Evolutionary conservation across 23 tunicate species (phyloP), one percentile per base, ranked within the genome.

Genomic region (Corella eumyota): DNA sequence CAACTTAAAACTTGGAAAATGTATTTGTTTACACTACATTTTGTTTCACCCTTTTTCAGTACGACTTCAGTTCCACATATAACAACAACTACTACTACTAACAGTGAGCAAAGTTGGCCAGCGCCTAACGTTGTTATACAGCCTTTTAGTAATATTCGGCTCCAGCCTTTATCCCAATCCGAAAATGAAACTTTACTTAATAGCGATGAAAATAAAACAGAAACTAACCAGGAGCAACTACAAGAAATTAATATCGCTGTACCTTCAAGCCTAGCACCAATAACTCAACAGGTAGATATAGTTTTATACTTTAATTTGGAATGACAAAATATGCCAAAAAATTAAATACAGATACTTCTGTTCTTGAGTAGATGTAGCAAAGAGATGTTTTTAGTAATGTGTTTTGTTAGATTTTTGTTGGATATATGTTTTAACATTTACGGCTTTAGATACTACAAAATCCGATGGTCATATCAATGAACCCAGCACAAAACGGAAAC

Each of bases 101-200:
- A 40, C 2, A 52, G 25, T 6, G 11, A 19, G 17, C 33, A 25
- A n/a, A 70, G 21, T 23, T 70, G 76, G 54, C 70, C 91, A 13
- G 68, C 80, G 4, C 80, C 80, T 7, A 83, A 83, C 40, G 75
- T 83, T 13, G 74, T 83, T 17, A 72, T 83, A 1, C 92, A 83
- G 46, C 92, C 92, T 2, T 51, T 81, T 54, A 81, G 58, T 35
- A 66, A 61, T n/a, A 15, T 74, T 44, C 65, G 80, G 27, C 23
- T 61, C 24, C 80, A 74, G 27, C 56, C 71, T 4, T 37, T 61
- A 17, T 35, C 60, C 21, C 57, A 67, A 11, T 3, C 30, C 25
- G 58, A 36, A 6, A 68, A 71, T 23, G 19, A 58, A 3, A 9
- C 58, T 30, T 58, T 24, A 46, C 44, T 31, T n/a, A 15, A 45